Conservation (phyloP, 2,797 vertebrate genomes). For the Tenualosa thibaudeaui region DNA sequence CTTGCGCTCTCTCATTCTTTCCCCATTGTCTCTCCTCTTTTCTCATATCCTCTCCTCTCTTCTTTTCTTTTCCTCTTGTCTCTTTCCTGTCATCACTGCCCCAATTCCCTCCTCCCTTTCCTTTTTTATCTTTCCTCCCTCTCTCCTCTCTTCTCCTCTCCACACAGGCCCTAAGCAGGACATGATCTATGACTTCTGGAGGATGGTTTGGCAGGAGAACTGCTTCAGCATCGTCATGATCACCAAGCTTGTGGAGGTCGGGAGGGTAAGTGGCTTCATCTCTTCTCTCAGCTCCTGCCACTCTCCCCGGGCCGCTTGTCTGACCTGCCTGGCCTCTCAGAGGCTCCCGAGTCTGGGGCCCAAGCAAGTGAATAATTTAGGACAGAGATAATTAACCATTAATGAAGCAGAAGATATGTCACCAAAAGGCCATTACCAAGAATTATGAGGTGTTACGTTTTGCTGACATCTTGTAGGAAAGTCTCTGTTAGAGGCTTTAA, state of each 20-base stretch:
- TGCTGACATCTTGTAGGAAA: background rate
- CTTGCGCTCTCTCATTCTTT: background rate
- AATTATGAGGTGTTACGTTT: constrained; percentile 9
- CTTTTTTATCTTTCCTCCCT: background rate
- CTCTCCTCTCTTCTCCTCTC: constrained; percentile 28
- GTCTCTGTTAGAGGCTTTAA: background rate
- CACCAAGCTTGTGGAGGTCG: constrained; percentile 96
- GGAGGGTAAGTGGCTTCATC: constrained; percentile 80
- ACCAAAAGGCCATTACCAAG: background rate
- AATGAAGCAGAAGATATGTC: constrained; percentile 6
- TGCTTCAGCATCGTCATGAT: constrained; percentile 98
- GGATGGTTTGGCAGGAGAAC: constrained; percentile 98
- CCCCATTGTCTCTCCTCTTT: background rate
- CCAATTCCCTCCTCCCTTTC: constrained; percentile 10
- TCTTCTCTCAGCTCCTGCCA: background rate
- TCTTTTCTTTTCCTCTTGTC: background rate
- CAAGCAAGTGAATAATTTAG: constrained; percentile 4
- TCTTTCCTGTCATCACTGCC: background rate
- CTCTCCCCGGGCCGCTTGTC: background rate
- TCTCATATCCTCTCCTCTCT: background rate
- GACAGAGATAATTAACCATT: constrained; percentile 2
- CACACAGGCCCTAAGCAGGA: constrained; percentile 91
- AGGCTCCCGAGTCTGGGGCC: background rate
- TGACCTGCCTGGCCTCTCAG: background rate
- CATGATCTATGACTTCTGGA: constrained; percentile 98